Base-by-base conservation (phyloP, 1,140 invertebrate genomes). In the Magallana angulata region DNA sequence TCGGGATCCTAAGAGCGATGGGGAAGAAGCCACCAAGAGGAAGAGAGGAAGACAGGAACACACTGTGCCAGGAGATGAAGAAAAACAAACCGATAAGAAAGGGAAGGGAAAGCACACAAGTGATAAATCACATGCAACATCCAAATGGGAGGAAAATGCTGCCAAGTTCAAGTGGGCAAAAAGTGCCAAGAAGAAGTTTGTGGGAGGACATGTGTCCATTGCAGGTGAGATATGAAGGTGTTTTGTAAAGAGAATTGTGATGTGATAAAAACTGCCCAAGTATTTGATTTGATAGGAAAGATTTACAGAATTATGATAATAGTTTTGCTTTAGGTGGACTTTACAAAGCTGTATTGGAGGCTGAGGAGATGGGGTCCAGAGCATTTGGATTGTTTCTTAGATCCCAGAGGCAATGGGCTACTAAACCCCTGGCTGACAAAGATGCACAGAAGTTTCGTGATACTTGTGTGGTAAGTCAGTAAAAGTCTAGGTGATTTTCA, bases 331-430 rank as follows among this genome's bases (percentile, higher is more conserved):
- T 76, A 94, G 94, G 94, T 89, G 94, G 94, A 76, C 81, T 95
- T 9, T 91, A 93, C 48, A 95, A 95, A 84, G 93, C 94, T 56
- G 92, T 95, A 14, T 71, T 85, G 8, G 92, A 94, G 90, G 94
- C 95, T 58, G 90, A 91, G 12, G 86, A 85, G 16, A 92, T 95
- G 57, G 94, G 95, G 62, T 95, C 95, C 6, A 93, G 91, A 82
- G 92, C 95, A 57, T 95, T 96, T 93, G 95, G 92, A 14, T 84
- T 96, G 60, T 96, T 96, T 91, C 90, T 96, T 1, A 92, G 93
- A 84, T 95, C 94, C 86, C 95, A 95, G 86, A 90, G 95, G 56
- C 93, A 93, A 64, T 96, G 96, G 96, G 91, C 91, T n/a, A 87
- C 92, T 30, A 96, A 95, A 90, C 95, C 95, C n/a, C 88, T 96